phyloP scores from a whole-genome alignment of 2,113 vertebrate species.

The Pagrus major region DNA sequence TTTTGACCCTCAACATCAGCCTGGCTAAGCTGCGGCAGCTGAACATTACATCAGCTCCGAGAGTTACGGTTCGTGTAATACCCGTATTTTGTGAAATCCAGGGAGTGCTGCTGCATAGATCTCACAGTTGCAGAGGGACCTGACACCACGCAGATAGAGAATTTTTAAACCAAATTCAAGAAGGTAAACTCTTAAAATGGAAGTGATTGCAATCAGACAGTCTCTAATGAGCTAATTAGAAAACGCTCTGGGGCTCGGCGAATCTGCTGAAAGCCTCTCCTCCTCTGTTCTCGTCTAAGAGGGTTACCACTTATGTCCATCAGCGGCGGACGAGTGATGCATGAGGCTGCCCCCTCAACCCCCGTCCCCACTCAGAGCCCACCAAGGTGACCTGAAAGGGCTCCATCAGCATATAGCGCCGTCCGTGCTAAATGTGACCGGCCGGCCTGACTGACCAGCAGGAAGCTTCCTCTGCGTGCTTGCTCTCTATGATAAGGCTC shows the following conservation, averaged over 20 bases:
- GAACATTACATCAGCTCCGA: slow-evolving; percentile 56
- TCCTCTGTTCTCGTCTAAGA: slow-evolving; percentile 28
- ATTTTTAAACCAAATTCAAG: slow-evolving; percentile 45
- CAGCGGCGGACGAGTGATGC: slow-evolving; percentile 29
- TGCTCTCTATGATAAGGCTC: slow-evolving; percentile 3
- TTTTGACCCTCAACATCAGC: slow-evolving; percentile 54
- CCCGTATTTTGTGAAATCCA: slow-evolving; percentile 59
- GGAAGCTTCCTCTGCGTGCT: slow-evolving; percentile 19
- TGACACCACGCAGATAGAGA: slow-evolving; percentile 1
- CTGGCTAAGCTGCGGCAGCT: slow-evolving; percentile 53
- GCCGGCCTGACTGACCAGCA: neutral
- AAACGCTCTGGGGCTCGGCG: slow-evolving; percentile 55
- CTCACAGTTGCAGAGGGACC: slow-evolving; percentile 19
- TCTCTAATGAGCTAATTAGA: slow-evolving; percentile 77
- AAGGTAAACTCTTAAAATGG: slow-evolving; percentile 52
- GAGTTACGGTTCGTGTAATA: slow-evolving; percentile 46
- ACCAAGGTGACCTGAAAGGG: slow-evolving; percentile 65
- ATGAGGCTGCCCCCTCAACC: slow-evolving; percentile 10
- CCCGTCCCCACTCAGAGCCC: slow-evolving; percentile 5
- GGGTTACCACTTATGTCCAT: slow-evolving; percentile 41
- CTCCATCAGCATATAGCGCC: slow-evolving; percentile 42
- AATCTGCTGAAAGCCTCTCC: slow-evolving; percentile 55
- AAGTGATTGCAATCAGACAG: slow-evolving; percentile 81
- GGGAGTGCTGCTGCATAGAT: slow-evolving; percentile 16
- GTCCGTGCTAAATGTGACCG: slow-evolving; percentile 14